Conservation (phyloP, 1,140 invertebrate species). For the Drosophila yakuba region DNA sequence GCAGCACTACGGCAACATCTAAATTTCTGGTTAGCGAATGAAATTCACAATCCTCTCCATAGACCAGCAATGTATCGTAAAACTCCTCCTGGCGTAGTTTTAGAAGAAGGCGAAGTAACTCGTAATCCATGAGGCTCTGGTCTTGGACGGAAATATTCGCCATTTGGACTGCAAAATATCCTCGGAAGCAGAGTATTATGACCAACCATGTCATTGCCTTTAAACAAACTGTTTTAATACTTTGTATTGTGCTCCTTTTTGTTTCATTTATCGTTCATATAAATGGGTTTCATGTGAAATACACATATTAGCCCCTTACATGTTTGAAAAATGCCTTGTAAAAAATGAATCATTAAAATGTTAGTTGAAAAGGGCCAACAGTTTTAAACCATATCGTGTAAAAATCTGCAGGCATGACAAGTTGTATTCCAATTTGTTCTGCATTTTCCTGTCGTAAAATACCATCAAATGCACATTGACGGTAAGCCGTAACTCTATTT, state of each 20-base stretch:
- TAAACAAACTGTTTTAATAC: constrained; percentile 1
- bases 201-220: constrained; percentile 6
- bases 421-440: background rate
- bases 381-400: background rate
- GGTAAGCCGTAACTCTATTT: too few relatives aligned
- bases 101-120: constrained; percentile 15
- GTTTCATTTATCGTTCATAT: background rate
- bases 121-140: background rate
- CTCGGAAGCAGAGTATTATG: background rate
- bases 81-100: constrained; percentile 26
- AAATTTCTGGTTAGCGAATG: constrained; percentile 16
- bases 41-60: constrained; percentile 44
- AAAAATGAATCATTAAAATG: background rate
- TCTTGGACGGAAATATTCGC: background rate
- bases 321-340: background rate
- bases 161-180: background rate
- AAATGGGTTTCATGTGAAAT: constrained; percentile 7
- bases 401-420: background rate
- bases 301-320: background rate
- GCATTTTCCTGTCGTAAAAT: background rate
- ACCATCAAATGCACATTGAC: too few relatives aligned
- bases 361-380: background rate
- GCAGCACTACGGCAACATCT: constrained; percentile 20
- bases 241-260: background rate
- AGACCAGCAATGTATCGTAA: constrained; percentile 40